These are phyloP conservation scores for Megalurothrips usitatus DNA, from an alignment of 2,888 invertebrate genomes.

Conservation along the genomic window DNA sequence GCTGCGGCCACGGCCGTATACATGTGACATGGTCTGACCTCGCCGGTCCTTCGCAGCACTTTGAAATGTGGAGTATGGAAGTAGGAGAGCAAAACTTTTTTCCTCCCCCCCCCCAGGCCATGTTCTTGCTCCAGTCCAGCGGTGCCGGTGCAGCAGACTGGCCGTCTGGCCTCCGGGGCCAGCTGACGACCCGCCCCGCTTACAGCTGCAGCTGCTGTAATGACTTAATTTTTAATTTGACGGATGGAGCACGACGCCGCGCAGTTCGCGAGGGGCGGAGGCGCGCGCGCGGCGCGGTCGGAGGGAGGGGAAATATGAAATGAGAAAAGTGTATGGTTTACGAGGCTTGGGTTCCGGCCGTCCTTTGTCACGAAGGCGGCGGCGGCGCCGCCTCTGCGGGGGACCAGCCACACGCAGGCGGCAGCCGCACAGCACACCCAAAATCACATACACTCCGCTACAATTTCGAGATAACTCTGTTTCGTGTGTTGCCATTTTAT, in stretches of 20 bases:
- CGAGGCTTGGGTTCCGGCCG: neutral
- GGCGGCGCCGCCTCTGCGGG: neutral
- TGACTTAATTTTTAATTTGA: constrained; percentile 27
- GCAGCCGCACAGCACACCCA: no score
- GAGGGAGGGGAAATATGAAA: neutral
- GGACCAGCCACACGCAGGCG: neutral
- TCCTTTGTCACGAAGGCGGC: neutral
- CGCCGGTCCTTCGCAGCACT: no score
- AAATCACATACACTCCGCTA: no score
- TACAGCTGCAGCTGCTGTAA: neutral
- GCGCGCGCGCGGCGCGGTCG: neutral
- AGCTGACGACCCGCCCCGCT: neutral
- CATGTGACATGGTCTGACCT: no score
- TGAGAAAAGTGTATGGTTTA: constrained; percentile 21
- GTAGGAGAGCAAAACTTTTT: no score
- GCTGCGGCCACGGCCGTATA: no score
- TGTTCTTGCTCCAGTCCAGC: no score
- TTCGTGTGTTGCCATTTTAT: no score
- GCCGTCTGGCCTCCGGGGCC: neutral
- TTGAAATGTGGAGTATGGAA: no score
- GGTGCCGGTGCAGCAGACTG: neutral
- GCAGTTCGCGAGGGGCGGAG: neutral
- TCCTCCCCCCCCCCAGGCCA: no score
- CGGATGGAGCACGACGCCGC: neutral
- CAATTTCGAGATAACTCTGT: no score